Percentiles rank a stretch among this genome's conserved stretches.
Conservation (phyloP, 2,113 vertebrate species). For the sheep (Ovis aries) region DNA sequence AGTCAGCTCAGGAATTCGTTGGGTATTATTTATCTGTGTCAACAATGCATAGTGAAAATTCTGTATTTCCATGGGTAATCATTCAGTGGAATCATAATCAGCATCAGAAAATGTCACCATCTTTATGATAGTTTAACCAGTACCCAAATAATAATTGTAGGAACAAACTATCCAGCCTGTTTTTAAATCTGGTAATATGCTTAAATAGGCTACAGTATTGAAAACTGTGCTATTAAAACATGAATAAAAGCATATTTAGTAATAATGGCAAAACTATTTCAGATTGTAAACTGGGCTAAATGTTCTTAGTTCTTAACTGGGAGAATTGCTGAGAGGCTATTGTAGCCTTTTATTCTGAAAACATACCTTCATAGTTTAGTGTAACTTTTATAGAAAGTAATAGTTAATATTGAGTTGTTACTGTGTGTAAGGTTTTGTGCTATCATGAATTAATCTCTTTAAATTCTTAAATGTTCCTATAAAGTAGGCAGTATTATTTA, state of each 20-base stretch:
- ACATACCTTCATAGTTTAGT: neutral
- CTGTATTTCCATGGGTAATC: conserved; percentile 69
- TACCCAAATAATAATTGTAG: conserved; percentile 73
- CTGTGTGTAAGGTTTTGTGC: neutral
- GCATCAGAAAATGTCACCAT: conserved; percentile 67
- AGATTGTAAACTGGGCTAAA: neutral
- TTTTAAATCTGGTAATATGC: conserved; percentile 84
- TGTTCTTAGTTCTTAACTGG: conserved; percentile 37
- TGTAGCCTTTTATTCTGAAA: conserved; percentile 27
- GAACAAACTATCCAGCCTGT: conserved; percentile 78
- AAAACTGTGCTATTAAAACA: neutral
- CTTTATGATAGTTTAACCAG: conserved; percentile 72
- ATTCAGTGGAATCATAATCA: conserved; percentile 70
- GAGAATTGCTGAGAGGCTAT: neutral
- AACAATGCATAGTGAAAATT: conserved; percentile 67
- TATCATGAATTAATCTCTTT: conserved; percentile 16
- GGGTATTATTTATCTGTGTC: conserved; percentile 71
- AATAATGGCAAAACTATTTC: conserved; percentile 6
- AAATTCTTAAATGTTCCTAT: neutral
- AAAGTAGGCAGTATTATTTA: neutral
- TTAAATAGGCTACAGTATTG: neutral
- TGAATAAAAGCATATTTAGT: neutral
- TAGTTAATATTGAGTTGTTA: neutral
- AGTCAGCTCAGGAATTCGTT: conserved; percentile 65
- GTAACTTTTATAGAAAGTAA: neutral